These are phyloP conservation scores for Penaeus chinensis DNA, from an alignment of 1,140 invertebrate genomes.

Conservation along the genomic window DNA sequence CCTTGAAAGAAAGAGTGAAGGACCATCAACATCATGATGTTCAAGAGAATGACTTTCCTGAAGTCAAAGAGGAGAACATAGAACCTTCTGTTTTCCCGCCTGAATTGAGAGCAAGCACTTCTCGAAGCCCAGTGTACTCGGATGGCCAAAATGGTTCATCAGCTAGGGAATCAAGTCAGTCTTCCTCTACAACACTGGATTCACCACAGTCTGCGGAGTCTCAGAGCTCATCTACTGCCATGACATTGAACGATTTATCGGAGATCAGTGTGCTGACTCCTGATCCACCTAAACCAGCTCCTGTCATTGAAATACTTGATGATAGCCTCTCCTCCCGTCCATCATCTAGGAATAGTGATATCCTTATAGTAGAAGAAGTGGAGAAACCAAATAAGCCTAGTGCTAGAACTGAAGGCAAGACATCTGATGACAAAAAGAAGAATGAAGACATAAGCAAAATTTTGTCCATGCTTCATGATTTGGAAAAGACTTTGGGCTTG, in stretches of 20 bases:
- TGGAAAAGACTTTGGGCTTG: background rate
- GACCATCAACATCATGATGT: background rate
- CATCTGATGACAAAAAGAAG: conserved; percentile 14
- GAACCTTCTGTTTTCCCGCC: too few relatives aligned
- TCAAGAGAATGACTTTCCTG: too few relatives aligned
- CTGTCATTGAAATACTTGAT: conserved; percentile 37
- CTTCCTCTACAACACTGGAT: too few relatives aligned
- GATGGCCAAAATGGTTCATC: too few relatives aligned
- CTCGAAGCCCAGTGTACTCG: too few relatives aligned
- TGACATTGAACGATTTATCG: background rate
- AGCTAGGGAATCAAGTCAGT: too few relatives aligned
- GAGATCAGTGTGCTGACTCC: conserved; percentile 37
- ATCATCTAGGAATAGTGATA: conserved; percentile 16
- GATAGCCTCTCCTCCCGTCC: conserved; percentile 1
- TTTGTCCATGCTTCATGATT: background rate
- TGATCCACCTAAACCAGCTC: conserved; percentile 26
- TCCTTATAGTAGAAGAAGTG: background rate
- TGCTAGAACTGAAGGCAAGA: background rate
- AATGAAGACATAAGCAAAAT: background rate
- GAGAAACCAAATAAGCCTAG: background rate
- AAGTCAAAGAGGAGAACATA: too few relatives aligned
- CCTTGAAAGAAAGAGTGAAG: background rate
- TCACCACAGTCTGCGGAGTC: too few relatives aligned
- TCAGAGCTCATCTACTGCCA: background rate
- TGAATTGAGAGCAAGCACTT: too few relatives aligned